A percentile compares a stretch with the other conserved stretches of the same genome.
Conservation (phyloP, 2,113 vertebrate species). For the Myrmophylax atrothorax region DNA sequence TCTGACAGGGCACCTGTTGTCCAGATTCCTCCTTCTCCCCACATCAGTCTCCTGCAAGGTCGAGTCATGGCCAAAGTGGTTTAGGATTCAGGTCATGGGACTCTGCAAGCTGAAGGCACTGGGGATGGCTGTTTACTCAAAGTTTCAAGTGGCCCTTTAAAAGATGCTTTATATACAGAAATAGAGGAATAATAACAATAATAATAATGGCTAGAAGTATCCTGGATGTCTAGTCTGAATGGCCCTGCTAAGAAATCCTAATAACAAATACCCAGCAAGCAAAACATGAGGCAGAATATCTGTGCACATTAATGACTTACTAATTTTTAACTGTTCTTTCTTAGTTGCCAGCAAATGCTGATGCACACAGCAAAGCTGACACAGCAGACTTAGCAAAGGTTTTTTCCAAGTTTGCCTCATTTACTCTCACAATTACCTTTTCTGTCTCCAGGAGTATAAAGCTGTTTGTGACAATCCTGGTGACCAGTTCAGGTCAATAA, state of each 20-base stretch:
- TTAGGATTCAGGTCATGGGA: neutral
- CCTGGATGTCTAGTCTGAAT: neutral
- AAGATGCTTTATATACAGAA: neutral
- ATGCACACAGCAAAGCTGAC: neutral
- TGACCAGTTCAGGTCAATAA: neutral
- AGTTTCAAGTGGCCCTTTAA: neutral
- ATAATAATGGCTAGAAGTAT: neutral
- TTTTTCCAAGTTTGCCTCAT: neutral
- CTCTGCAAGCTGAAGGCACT: neutral
- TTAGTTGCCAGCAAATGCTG: neutral
- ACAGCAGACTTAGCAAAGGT: neutral
- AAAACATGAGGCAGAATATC: neutral
- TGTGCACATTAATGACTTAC: neutral
- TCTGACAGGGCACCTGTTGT: constrained; percentile 48
- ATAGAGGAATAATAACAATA: neutral
- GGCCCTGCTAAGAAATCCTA: neutral
- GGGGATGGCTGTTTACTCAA: neutral
- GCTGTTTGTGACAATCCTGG: neutral
- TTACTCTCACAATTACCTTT: neutral
- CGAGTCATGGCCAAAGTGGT: neutral
- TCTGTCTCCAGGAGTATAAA: neutral
- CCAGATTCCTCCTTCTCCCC: constrained; percentile 17
- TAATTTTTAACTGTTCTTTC: neutral
- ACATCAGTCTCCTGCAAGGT: neutral
- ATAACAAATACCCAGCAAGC: neutral